Conservation (phyloP, 2,797 vertebrate species). For the Bovichtus variegatus region DNA sequence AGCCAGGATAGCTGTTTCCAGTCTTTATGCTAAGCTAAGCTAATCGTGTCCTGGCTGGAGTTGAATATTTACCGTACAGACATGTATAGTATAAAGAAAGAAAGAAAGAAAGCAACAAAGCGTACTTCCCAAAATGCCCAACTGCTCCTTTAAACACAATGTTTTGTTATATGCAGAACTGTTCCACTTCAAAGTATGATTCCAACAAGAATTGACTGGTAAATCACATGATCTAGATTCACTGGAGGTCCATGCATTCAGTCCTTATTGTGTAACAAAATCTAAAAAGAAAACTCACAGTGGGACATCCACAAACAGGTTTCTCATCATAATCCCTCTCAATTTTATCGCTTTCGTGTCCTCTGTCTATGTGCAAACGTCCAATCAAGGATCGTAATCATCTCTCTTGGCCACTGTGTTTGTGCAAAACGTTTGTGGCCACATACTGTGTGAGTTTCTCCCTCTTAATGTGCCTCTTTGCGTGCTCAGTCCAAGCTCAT, state of each 20-base stretch:
- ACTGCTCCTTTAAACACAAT: background rate
- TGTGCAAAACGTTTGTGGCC: constrained; percentile 49
- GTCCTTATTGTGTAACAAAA: constrained; percentile 22
- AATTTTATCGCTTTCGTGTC: constrained; percentile 11
- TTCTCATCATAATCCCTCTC: constrained; percentile 23
- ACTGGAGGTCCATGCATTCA: background rate
- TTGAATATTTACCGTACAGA: background rate
- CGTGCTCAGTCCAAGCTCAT: constrained; percentile 35
- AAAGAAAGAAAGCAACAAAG: background rate
- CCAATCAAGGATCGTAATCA: constrained; percentile 28
- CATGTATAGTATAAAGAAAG: background rate
- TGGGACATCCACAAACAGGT: constrained; percentile 33
- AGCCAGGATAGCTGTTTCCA: background rate
- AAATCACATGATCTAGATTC: constrained; percentile 2
- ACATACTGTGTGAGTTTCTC: constrained; percentile 25
- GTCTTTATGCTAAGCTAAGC: background rate
- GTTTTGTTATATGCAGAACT: background rate
- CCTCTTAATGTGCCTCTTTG: constrained; percentile 62
- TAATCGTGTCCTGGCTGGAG: background rate
- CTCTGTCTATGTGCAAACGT: constrained; percentile 40
- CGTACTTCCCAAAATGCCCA: background rate
- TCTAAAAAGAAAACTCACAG: constrained; percentile 49
- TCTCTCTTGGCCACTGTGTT: constrained; percentile 26
- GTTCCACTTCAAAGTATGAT: background rate
- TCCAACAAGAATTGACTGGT: background rate